Percentiles rank a stretch among this genome's conserved stretches.
Conservation (phyloP, 2,888 invertebrate genomes). For the Acrobasis repandana region DNA sequence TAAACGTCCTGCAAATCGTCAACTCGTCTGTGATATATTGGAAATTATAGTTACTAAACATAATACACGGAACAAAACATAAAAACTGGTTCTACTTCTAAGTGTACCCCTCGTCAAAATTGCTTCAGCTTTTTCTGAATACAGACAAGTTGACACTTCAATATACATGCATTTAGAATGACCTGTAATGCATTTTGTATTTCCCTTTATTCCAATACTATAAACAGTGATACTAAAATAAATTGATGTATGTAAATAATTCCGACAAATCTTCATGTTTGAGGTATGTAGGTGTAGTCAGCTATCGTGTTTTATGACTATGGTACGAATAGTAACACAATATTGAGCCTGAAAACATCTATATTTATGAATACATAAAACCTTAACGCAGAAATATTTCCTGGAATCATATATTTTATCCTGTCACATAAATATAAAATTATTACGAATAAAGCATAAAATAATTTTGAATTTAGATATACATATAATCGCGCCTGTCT, state of each 20-base stretch:
- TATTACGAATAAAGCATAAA: background rate
- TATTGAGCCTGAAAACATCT: constrained; percentile 2
- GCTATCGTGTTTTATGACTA: constrained; percentile 2
- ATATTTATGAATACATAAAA: constrained; percentile 15
- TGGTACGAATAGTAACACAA: constrained; percentile 7
- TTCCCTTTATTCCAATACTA: background rate
- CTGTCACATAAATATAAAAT: constrained; percentile 3
- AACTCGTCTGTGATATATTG: no score
- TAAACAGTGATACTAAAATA: background rate
- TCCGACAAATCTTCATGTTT: background rate
- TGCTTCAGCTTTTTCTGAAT: no score
- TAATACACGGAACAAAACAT: no score
- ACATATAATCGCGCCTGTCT: no score
- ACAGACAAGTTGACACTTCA: no score
- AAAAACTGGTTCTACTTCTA: no score
- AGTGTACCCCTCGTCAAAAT: no score
- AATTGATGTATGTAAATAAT: background rate
- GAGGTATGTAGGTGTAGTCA: background rate
- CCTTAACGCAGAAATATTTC: background rate
- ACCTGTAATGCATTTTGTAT: no score
- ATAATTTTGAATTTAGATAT: no score
- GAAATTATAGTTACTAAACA: no score
- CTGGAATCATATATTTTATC: constrained; percentile 4
- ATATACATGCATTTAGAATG: no score
- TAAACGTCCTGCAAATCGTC: no score